Conservation (phyloP, 2,797 vertebrate species). For the Mus minutoides region DNA sequence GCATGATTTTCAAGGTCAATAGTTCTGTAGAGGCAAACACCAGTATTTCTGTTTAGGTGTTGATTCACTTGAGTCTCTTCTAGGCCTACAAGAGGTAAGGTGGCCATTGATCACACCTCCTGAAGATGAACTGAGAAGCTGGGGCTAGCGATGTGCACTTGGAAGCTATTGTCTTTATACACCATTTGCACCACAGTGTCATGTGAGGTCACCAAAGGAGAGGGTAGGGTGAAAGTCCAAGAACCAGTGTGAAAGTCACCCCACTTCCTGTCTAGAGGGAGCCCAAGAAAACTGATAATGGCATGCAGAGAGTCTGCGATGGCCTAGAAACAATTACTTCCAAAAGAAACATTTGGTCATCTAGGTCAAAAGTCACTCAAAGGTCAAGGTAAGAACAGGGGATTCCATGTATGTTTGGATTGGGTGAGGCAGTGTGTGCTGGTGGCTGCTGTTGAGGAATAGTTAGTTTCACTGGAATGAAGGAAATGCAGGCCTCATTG, state of each 20-base stretch:
- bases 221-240: neutral
- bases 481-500: neutral
- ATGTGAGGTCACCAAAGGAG: neutral
- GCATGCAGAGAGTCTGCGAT: neutral
- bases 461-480: neutral
- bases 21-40: neutral
- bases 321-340: neutral
- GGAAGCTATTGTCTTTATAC: neutral
- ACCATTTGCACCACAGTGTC: neutral
- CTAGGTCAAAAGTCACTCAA: neutral
- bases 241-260: neutral
- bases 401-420: neutral
- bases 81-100: neutral
- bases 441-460: neutral
- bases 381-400: neutral
- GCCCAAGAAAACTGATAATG: neutral
- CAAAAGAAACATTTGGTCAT: neutral
- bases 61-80: neutral
- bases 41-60: neutral
- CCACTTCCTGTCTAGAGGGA: neutral
- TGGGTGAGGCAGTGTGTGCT: neutral
- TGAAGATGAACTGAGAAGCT: neutral
- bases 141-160: neutral
- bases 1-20: neutral
- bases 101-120: neutral